Evolutionary conservation across 2,797 vertebrate species (phyloP).

Genomic region (Sarcophilus harrisii): DNA sequence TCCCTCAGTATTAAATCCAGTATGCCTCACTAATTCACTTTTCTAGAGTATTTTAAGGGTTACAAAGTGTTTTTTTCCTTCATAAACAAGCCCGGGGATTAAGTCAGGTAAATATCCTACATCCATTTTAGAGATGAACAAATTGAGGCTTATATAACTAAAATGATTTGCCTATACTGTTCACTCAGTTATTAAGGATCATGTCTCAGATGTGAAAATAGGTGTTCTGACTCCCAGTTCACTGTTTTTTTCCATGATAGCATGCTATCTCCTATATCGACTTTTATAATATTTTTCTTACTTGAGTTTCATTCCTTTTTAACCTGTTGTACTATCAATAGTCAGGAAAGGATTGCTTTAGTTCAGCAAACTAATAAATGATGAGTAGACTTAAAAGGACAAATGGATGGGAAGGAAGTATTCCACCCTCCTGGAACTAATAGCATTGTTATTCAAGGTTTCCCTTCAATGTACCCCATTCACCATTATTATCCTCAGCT

Average conservation of each 20-base stretch:
- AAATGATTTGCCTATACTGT: neutral
- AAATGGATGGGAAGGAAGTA: neutral
- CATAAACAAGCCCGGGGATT: neutral
- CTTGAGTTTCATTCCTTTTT: neutral
- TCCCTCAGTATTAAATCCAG: neutral
- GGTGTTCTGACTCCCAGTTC: neutral
- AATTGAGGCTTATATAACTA: neutral
- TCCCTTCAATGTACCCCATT: neutral
- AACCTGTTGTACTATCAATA: neutral
- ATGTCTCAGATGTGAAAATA: neutral
- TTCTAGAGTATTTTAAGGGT: neutral
- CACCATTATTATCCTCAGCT: neutral
- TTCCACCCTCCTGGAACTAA: neutral
- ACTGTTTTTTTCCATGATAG: neutral
- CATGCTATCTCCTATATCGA: neutral
- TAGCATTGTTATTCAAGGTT: neutral
- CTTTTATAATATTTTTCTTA: neutral
- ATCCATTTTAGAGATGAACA: neutral
- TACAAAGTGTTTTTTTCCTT: neutral
- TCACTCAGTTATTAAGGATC: neutral
- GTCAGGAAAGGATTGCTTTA: neutral
- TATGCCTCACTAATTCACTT: neutral
- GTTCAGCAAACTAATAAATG: neutral
- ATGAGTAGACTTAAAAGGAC: neutral
- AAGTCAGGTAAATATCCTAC: neutral